Conservation (phyloP, 1,140 invertebrate species). For the Drosophila athabasca region DNA sequence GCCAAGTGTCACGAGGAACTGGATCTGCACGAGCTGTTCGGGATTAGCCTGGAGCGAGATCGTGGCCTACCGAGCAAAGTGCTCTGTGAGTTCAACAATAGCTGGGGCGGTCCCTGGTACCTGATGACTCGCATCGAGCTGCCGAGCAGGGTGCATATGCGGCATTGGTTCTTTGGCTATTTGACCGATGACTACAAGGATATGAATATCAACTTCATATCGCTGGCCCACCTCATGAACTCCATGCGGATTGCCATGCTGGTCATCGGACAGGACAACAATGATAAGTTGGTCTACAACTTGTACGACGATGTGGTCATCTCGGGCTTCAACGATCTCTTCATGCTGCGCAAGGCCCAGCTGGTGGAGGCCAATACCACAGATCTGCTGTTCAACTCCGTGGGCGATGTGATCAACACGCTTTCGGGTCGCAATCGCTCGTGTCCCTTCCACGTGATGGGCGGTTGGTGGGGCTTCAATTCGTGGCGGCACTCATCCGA, state of each 20-base stretch:
- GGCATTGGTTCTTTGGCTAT: conserved; percentile 65
- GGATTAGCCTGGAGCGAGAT: conserved; percentile 35
- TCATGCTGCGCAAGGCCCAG: conserved; percentile 64
- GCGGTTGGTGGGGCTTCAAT: conserved; percentile 57
- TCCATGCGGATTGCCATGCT: conserved; percentile 61
- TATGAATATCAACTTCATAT: conserved; percentile 59
- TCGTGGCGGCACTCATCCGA: background rate
- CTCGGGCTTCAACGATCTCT: conserved; percentile 61
- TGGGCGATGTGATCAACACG: conserved; percentile 45
- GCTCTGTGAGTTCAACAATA: conserved; percentile 44
- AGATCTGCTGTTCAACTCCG: conserved; percentile 48
- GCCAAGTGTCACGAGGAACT: conserved; percentile 55
- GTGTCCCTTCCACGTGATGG: conserved; percentile 56
- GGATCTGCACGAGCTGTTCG: conserved; percentile 63
- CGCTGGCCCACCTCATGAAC: conserved; percentile 56
- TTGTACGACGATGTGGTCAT: conserved; percentile 66
- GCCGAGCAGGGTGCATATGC: conserved; percentile 47
- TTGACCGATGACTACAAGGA: conserved; percentile 60
- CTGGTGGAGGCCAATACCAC: conserved; percentile 60
- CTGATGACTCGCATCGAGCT: conserved; percentile 63
- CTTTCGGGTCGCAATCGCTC: conserved; percentile 44
- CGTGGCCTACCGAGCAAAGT: conserved; percentile 52
- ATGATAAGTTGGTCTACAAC: conserved; percentile 55
- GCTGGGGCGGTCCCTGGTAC: conserved; percentile 63
- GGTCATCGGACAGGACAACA: conserved; percentile 57